Evolutionary conservation across 2,888 invertebrate species (phyloP).

Genomic region (Dendrolimus houi): DNA sequence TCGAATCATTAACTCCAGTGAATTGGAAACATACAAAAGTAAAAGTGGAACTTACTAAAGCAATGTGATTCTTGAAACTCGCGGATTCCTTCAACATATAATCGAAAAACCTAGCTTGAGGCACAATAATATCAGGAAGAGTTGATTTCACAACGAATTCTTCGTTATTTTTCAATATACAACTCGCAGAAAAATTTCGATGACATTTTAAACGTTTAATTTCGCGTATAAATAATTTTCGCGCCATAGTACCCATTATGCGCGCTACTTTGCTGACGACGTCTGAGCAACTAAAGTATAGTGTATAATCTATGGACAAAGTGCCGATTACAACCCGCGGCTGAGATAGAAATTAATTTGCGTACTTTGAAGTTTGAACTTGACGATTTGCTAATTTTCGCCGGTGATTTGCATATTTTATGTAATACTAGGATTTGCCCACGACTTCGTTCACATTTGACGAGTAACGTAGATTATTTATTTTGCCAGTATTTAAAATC

Average conservation of each 20-base stretch:
- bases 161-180: slow-evolving; percentile 29
- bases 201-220: slow-evolving; percentile 47
- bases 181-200: slow-evolving; percentile 43
- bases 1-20: too few species aligned
- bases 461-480: too few species aligned
- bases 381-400: slow-evolving; percentile 11
- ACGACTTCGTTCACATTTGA: too few species aligned
- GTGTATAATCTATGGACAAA: too few species aligned
- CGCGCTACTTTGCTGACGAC: slow-evolving; percentile 32
- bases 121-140: slow-evolving; percentile 43
- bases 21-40: background rate
- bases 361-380: slow-evolving; percentile 14
- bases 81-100: slow-evolving; percentile 44
- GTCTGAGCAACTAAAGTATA: slow-evolving; percentile 26
- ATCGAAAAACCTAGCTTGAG: slow-evolving; percentile 47
- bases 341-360: background rate
- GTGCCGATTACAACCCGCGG: slow-evolving; percentile 4
- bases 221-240: slow-evolving; percentile 49
- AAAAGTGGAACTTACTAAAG: slow-evolving; percentile 43
- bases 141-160: slow-evolving; percentile 51
- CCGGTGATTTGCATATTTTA: background rate
- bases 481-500: too few species aligned
- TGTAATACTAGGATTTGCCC: too few species aligned
- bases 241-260: slow-evolving; percentile 41
- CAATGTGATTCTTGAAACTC: slow-evolving; percentile 45